phyloP scores from a whole-genome alignment of 2,888 invertebrate genomes.

The Orchesellides sinensis region DNA sequence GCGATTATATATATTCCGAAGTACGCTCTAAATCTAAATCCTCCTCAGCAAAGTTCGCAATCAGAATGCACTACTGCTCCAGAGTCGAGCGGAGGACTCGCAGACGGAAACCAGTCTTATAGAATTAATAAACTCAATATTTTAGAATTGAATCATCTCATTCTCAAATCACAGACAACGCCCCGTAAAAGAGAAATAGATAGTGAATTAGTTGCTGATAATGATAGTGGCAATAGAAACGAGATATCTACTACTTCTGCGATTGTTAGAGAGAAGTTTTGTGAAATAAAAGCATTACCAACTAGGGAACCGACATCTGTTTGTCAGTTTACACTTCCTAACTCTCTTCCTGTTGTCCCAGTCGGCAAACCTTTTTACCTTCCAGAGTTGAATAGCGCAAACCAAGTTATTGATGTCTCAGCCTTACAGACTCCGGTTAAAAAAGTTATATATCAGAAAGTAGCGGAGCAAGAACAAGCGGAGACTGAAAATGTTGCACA shows the following conservation, averaged over 20 bases:
- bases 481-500: too few relatives aligned
- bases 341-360: neutral
- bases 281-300: too few relatives aligned
- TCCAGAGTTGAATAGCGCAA: neutral
- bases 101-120: neutral
- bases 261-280: too few relatives aligned
- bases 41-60: neutral
- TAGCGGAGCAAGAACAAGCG: slow-evolving; percentile 19
- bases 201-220: too few relatives aligned
- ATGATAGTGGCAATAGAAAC: too few relatives aligned
- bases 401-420: slow-evolving; percentile 23
- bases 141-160: slow-evolving; percentile 24
- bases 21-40: slow-evolving; percentile 25
- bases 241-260: too few relatives aligned
- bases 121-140: neutral
- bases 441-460: slow-evolving; percentile 29
- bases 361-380: slow-evolving; percentile 49
- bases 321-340: neutral
- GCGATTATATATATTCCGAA: slow-evolving; percentile 60
- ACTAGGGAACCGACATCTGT: too few relatives aligned
- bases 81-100: neutral
- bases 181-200: too few relatives aligned
- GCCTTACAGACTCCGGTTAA: slow-evolving; percentile 48
- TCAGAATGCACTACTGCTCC: neutral
- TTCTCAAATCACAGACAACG: slow-evolving; percentile 17